phyloP scores from a whole-genome alignment of 2,113 vertebrate genomes.

The Lates calcarifer region DNA sequence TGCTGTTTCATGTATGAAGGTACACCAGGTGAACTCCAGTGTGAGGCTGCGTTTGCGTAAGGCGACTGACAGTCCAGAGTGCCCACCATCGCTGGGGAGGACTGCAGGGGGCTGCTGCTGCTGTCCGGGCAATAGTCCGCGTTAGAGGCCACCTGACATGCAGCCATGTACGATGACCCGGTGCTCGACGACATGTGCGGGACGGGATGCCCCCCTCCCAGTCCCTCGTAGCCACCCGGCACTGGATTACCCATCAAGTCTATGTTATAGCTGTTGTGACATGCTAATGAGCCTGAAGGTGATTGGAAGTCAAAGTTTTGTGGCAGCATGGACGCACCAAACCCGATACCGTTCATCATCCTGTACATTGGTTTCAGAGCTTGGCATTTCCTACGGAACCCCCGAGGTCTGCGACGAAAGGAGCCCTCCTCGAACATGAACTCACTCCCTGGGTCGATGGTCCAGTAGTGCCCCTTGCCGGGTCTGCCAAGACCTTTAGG shows the following conservation, averaged over 20 bases:
- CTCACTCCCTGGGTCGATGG: conserved; percentile 95
- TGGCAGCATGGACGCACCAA: conserved; percentile 90
- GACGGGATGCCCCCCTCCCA: conserved; percentile 88
- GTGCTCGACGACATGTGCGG: conserved; percentile 91
- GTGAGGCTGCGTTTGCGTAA: conserved; percentile 89
- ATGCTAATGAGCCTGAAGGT: conserved; percentile 88
- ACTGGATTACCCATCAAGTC: conserved; percentile 90
- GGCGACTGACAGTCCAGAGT: conserved; percentile 92
- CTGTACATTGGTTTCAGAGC: conserved; percentile 94
- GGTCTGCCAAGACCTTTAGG: conserved; percentile 95
- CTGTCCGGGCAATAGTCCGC: conserved; percentile 91
- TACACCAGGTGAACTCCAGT: conserved; percentile 91
- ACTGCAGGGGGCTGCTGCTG: conserved; percentile 92
- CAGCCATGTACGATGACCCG: conserved; percentile 93
- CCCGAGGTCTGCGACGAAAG: conserved; percentile 94
- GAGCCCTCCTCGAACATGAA: conserved; percentile 99
- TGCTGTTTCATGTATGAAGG: conserved; percentile 95
- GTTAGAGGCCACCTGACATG: conserved; percentile 88
- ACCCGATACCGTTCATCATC: conserved; percentile 93
- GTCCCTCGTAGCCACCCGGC: conserved; percentile 88
- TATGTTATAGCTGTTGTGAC: conserved; percentile 91
- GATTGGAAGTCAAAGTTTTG: conserved; percentile 96
- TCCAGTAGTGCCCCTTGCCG: conserved; percentile 98
- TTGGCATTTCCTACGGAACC: conserved; percentile 96
- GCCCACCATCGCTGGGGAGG: conserved; percentile 89